phyloP scores from a whole-genome alignment of 2,888 invertebrate species.

The Syrista parreyssii region DNA sequence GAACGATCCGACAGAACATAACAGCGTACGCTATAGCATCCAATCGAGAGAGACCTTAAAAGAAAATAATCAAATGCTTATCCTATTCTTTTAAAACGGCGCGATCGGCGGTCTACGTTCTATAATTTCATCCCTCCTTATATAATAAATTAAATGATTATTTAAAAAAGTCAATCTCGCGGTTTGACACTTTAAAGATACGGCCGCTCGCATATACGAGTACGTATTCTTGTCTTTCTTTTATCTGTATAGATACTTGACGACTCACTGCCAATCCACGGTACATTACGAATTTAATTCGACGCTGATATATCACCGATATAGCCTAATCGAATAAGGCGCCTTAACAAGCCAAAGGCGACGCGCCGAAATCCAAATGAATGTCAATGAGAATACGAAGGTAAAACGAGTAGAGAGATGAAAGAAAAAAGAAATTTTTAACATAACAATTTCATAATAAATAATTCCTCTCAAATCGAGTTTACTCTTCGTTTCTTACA shows the following conservation, averaged over 20 bases:
- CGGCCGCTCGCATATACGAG: not conserved
- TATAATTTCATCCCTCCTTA: not conserved
- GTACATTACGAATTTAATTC: slow-evolving; percentile 57
- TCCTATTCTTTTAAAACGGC: not conserved
- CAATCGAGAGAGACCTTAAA: not conserved
- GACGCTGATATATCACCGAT: not conserved
- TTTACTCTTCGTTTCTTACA: not conserved
- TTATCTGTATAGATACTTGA: not conserved
- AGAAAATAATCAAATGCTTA: not conserved
- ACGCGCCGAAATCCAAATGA: not conserved
- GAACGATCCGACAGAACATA: not conserved
- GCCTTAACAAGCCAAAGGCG: not conserved
- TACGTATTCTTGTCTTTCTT: not conserved
- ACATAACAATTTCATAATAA: not conserved
- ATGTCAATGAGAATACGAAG: not conserved
- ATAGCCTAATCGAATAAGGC: not conserved
- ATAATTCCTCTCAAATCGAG: not conserved
- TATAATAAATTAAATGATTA: not conserved
- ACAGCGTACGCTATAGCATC: not conserved
- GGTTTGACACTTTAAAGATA: not conserved
- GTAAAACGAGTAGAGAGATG: not conserved
- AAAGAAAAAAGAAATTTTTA: not conserved
- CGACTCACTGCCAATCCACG: slow-evolving; percentile 55
- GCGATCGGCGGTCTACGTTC: not conserved
- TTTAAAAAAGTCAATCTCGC: not conserved